Evolutionary conservation across 2,113 vertebrate genomes (phyloP).

Genomic region (Centropristis striata): DNA sequence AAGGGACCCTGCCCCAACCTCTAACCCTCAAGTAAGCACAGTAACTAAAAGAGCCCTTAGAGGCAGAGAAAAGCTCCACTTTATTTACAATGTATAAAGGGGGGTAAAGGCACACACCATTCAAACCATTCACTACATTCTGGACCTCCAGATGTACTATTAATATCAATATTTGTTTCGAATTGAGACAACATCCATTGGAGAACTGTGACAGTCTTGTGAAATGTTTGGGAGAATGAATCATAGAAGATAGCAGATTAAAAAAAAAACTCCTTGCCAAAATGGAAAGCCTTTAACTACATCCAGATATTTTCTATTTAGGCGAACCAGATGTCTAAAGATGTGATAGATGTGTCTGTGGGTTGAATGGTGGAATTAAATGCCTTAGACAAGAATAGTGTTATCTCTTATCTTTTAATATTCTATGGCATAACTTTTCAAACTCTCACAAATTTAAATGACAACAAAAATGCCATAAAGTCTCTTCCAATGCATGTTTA

Average conservation of each 20-base stretch:
- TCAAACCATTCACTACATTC: background rate
- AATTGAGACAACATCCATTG: background rate
- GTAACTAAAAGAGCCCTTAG: constrained; percentile 16
- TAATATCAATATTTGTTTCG: constrained; percentile 22
- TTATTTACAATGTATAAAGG: background rate
- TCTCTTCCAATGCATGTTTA: background rate
- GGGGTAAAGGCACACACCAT: background rate
- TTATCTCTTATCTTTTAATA: background rate
- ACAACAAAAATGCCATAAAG: background rate
- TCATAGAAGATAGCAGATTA: background rate
- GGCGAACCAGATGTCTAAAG: background rate
- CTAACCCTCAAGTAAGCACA: constrained; percentile 43
- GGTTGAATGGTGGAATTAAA: background rate
- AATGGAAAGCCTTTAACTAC: constrained; percentile 7
- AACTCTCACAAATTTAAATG: background rate
- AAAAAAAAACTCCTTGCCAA: background rate
- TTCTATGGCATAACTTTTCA: background rate
- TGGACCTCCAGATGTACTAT: background rate
- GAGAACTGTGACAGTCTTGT: background rate
- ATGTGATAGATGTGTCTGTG: background rate
- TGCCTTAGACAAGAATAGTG: background rate
- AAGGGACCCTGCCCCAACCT: constrained; percentile 50
- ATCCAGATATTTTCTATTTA: constrained; percentile 16
- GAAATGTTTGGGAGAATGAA: constrained; percentile 5
- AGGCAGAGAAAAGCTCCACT: constrained; percentile 17